Percentiles rank a stretch among this genome's conserved stretches.
Evolutionary conservation across 2,113 vertebrate genomes (phyloP).

Genomic region (Chrysochloris asiatica): DNA sequence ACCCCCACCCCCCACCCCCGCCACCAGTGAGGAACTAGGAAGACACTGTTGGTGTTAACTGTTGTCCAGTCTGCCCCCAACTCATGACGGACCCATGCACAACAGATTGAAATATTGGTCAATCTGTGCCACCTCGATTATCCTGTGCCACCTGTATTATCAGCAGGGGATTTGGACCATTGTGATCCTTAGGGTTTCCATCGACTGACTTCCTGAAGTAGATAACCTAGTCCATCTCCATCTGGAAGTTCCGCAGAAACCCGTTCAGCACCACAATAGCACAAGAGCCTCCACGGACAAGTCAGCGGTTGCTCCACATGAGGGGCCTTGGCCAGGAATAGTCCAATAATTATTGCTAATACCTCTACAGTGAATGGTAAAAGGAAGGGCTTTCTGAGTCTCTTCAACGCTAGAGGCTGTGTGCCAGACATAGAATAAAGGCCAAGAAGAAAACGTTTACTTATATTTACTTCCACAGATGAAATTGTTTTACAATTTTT

Average conservation of each 20-base stretch:
- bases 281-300: background rate
- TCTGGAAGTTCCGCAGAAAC: background rate
- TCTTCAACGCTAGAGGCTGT: background rate
- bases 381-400: background rate
- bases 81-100: background rate
- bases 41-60: background rate
- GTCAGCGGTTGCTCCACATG: background rate
- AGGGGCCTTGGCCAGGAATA: background rate
- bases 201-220: background rate
- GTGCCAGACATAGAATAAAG: background rate
- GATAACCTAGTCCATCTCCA: background rate
- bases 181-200: background rate
- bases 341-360: too few species aligned
- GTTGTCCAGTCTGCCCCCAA: background rate
- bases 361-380: background rate
- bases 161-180: background rate
- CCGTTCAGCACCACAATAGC: background rate
- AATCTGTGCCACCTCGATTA: too few species aligned
- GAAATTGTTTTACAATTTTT: background rate
- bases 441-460: background rate
- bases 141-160: background rate
- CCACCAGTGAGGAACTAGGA: background rate
- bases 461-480: background rate
- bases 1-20: too few species aligned
- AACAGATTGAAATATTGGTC: background rate